Evolutionary conservation across 53 echinoderm and acorn worm genomes (phyloP).

Genomic region (Holothuria leucospilota): DNA sequence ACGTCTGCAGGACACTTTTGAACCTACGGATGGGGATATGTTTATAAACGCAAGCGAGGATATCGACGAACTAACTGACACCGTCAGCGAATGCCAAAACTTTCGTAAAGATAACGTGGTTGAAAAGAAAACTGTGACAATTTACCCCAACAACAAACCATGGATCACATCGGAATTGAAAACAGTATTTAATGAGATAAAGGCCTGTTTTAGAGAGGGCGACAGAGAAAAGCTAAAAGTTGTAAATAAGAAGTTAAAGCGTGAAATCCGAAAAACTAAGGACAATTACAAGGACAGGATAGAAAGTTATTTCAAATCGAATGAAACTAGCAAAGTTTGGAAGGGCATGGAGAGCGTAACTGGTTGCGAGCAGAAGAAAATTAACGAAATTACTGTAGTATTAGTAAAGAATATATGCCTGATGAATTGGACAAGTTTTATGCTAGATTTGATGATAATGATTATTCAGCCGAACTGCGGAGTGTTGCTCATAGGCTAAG

Average conservation of each 20-base stretch:
- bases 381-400: too few relatives aligned
- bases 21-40: conserved; percentile 48
- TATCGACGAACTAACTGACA: conserved; percentile 20
- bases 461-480: not conserved
- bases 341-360: conserved; percentile 20
- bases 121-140: not conserved
- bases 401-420: not conserved
- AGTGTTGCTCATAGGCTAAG: not conserved
- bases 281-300: too few relatives aligned
- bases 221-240: not conserved
- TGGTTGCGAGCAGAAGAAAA: conserved; percentile 6
- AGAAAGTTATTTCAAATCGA: too few relatives aligned
- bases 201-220: conserved; percentile 14
- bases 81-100: conserved; percentile 52
- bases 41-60: conserved; percentile 12
- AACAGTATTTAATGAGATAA: conserved; percentile 21
- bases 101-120: conserved; percentile 50
- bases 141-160: too few relatives aligned
- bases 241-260: too few relatives aligned
- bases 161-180: conserved; percentile 45
- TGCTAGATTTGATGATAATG: too few relatives aligned
- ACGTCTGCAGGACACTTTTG: conserved; percentile 39
- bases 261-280: too few relatives aligned
- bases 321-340: too few relatives aligned
- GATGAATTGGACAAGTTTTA: conserved; percentile 26